phyloP scores from a whole-genome alignment of 2,888 invertebrate genomes.

The Stegana nigrithorax region DNA sequence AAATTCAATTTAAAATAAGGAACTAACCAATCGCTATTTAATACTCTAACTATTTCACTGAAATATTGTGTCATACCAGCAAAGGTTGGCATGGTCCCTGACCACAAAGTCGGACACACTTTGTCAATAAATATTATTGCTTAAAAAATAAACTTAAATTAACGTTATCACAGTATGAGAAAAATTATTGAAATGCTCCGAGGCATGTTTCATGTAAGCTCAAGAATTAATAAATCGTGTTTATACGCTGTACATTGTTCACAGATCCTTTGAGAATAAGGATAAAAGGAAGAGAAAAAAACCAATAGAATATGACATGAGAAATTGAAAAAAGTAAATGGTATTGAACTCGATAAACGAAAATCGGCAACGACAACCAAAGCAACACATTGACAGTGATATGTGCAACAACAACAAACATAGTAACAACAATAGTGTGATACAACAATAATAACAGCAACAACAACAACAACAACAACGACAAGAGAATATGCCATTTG shows the following conservation, averaged over 20 bases:
- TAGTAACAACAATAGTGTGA: constrained; percentile 22
- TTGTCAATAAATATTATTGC: too few relatives aligned
- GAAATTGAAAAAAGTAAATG: background rate
- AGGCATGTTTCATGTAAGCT: too few relatives aligned
- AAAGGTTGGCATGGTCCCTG: background rate
- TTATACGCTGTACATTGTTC: too few relatives aligned
- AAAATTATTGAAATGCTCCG: too few relatives aligned
- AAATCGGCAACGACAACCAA: constrained; percentile 29
- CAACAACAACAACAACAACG: constrained; percentile 28
- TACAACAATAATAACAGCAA: constrained; percentile 26
- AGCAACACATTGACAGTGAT: constrained; percentile 29
- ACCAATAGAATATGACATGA: background rate
- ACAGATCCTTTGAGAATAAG: background rate
- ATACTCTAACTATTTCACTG: too few relatives aligned
- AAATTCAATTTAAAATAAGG: too few relatives aligned
- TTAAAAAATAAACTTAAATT: too few relatives aligned
- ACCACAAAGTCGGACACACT: background rate
- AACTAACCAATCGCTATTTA: too few relatives aligned
- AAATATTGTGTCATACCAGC: too few relatives aligned
- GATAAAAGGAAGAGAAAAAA: background rate
- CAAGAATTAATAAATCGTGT: too few relatives aligned
- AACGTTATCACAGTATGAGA: too few relatives aligned
- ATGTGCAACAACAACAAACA: constrained; percentile 28
- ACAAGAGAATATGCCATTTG: constrained; percentile 34
- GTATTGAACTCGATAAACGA: background rate